Conservation (phyloP, 2,888 invertebrate genomes). For the Apoderus coryli region DNA sequence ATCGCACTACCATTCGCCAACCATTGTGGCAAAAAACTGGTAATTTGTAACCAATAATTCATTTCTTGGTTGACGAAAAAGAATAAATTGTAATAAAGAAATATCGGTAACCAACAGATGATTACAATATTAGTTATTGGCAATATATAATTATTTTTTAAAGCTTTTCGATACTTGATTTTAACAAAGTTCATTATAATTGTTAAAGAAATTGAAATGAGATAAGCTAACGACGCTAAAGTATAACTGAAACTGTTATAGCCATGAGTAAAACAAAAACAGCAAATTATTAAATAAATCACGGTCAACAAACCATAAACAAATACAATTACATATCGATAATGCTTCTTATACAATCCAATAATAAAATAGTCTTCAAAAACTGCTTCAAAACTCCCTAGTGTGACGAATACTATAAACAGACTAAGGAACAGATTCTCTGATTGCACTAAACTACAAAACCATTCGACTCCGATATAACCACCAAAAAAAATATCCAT, state of each 20-base stretch:
- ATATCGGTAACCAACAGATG: slow-evolving; percentile 14
- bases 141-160: no score
- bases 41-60: slow-evolving; percentile 5
- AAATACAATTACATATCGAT: slow-evolving; percentile 14
- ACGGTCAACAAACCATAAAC: slow-evolving; percentile 16
- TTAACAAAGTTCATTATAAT: neutral
- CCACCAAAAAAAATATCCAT: slow-evolving; percentile 12
- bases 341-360: slow-evolving; percentile 15
- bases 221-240: slow-evolving; percentile 10
- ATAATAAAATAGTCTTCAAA: slow-evolving; percentile 15
- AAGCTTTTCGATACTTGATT: neutral
- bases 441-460: slow-evolving; percentile 13
- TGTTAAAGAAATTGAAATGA: neutral
- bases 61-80: slow-evolving; percentile 4
- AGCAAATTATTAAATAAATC: slow-evolving; percentile 14
- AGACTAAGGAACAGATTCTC: slow-evolving; percentile 15
- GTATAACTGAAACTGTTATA: slow-evolving; percentile 10
- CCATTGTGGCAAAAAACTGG: slow-evolving; percentile 14
- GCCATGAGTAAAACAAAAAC: slow-evolving; percentile 14
- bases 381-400: slow-evolving; percentile 16
- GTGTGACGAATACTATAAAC: slow-evolving; percentile 14
- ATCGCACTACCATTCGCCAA: slow-evolving; percentile 13
- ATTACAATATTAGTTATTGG: slow-evolving; percentile 12
- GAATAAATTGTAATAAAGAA: slow-evolving; percentile 12
- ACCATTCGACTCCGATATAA: slow-evolving; percentile 7